Evolutionary conservation across 2,888 invertebrate species (phyloP).

Genomic region (Dryobotodes eremita): DNA sequence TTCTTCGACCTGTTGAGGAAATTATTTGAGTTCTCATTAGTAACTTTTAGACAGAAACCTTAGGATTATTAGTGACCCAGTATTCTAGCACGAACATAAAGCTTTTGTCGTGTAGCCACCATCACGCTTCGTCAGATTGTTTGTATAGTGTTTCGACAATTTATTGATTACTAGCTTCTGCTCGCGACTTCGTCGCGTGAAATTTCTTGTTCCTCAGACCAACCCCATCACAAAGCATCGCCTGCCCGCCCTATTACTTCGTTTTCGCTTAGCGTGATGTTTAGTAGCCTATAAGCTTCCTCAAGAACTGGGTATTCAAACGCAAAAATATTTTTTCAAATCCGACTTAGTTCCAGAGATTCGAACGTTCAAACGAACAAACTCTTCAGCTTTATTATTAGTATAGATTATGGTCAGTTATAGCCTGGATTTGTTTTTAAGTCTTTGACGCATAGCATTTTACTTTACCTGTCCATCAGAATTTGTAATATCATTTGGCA

Average conservation of each 20-base stretch:
- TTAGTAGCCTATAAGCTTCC: too few relatives aligned
- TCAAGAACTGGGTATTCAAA: too few relatives aligned
- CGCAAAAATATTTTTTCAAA: too few relatives aligned
- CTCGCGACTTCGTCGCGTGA: too few relatives aligned
- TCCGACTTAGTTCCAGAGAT: too few relatives aligned
- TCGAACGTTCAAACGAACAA: too few relatives aligned
- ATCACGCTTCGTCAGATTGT: background rate
- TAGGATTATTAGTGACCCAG: background rate
- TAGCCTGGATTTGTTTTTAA: background rate
- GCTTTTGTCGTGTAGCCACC: background rate
- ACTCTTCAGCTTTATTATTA: too few relatives aligned
- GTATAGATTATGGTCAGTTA: background rate
- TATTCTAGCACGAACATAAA: background rate
- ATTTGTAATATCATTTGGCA: constrained; percentile 85
- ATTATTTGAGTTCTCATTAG: background rate
- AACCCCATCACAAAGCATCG: too few relatives aligned
- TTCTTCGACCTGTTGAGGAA: constrained; percentile 93
- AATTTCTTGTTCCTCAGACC: too few relatives aligned
- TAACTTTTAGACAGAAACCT: background rate
- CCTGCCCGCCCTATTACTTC: too few relatives aligned
- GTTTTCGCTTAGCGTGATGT: too few relatives aligned
- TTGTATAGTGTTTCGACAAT: background rate
- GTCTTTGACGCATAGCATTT: background rate
- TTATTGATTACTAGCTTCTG: background rate
- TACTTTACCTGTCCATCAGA: constrained; percentile 86